Evolutionary conservation across 64 coral and sea anemone genomes (phyloP), one percentile per base, ranked within the genome.

Genomic region (Pocillopora verrucosa): DNA sequence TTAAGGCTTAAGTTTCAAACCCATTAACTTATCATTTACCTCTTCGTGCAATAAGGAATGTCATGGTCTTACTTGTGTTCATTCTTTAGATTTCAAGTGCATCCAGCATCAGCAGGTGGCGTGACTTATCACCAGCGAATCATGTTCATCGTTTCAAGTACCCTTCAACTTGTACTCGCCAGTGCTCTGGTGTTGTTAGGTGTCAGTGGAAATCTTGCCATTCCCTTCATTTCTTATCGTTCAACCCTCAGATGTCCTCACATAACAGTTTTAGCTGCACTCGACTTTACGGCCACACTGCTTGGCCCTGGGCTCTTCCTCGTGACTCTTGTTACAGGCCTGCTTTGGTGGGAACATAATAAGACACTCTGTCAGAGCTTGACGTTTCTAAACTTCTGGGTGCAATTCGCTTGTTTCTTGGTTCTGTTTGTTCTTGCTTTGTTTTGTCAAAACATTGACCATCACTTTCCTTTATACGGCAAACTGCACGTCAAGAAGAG

Each of bases 221-320:
- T 81, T 5, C 59, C 59, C 25, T 81, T 81, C 37, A 10, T 81
- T 62, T 81, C 79, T 14, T 62, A 81, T 36, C 79, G 79, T 59
- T 36, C 79, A 36, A 17, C 13, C 59, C 59, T 81, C 22, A 64
- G 79, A 81, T 63, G 79, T 62, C 58, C 79, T 62, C 79, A 63
- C 79, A 36, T 81, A 0, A 63, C 59, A 63, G 10, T 81, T 60
- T 62, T 81, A 34, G 79, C 79, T 17, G 60, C 30, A 35, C 60
- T 81, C 13, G 79, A 81, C 79, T 81, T 81, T 15, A 62, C 79
- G 36, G 79, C 59, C 36, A 63, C 79, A 35, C 59, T 81, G 59
- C 30, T 81, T 81, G 79, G 79, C 36, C 79, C 79, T 36, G 79
- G 79, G 26, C 2, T 20, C 58, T 36, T 16, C 26, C 58, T 81